phyloP scores from a whole-genome alignment of 53 echinoderm and acorn worm species.

The Stichopus horrens region DNA sequence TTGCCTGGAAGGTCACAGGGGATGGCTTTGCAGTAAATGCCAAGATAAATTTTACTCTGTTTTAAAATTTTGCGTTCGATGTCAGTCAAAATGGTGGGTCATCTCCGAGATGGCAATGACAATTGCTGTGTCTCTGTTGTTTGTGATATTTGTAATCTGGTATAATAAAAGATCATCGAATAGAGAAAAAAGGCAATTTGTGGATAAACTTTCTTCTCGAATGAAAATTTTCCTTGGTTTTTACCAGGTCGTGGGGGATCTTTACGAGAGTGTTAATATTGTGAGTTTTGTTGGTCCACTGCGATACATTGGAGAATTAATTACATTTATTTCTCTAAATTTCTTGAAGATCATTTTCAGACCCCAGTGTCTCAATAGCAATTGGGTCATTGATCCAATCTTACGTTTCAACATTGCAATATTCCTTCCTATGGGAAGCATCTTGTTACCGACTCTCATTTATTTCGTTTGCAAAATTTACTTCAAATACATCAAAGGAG shows the following conservation, averaged over 20 bases:
- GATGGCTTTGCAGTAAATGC: slow-evolving; percentile 25
- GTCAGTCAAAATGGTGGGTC: not conserved
- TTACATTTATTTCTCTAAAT: not conserved
- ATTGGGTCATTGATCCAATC: not conserved
- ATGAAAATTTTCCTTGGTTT: slow-evolving; percentile 33
- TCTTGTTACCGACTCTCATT: not conserved
- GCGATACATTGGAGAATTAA: not conserved
- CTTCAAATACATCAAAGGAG: not conserved
- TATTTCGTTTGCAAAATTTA: not conserved
- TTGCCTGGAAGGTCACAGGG: slow-evolving; percentile 2
- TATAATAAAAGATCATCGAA: not conserved
- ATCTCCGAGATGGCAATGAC: not conserved
- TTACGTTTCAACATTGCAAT: not conserved
- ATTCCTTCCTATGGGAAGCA: not conserved
- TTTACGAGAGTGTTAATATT: not conserved
- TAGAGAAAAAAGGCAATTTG: not conserved
- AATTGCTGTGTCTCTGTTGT: not conserved
- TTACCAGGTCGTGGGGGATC: slow-evolving; percentile 26
- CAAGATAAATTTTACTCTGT: slow-evolving; percentile 8
- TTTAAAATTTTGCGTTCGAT: not conserved
- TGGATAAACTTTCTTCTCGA: slow-evolving; percentile 23
- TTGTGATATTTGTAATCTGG: not conserved
- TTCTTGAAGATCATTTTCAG: not conserved
- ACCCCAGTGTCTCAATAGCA: not conserved
- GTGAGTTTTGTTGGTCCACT: slow-evolving; percentile 13